Evolutionary conservation across 2,113 vertebrate species (phyloP).

Genomic region (Bubo scandiacus): DNA sequence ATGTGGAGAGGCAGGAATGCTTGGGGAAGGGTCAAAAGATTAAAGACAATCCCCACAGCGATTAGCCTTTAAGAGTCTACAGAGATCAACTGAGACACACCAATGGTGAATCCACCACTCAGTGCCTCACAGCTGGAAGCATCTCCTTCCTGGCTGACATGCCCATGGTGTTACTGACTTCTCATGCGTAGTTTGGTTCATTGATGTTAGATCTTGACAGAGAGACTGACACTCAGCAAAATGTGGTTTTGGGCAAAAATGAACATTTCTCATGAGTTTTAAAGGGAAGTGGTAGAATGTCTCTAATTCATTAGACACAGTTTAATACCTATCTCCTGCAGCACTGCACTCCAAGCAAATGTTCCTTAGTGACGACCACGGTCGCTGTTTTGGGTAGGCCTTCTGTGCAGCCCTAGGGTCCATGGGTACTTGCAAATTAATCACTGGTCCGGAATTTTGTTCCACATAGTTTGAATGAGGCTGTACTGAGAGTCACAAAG

Average conservation of each 20-base stretch:
- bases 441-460: not conserved
- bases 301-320: not conserved
- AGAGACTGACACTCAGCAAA: not conserved
- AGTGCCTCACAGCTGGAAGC: not conserved
- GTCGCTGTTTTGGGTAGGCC: not conserved
- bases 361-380: not conserved
- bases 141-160: not conserved
- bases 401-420: not conserved
- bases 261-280: not conserved
- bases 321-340: not conserved
- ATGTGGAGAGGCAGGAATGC: not conserved
- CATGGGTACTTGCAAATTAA: not conserved
- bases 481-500: not conserved
- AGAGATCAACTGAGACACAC: not conserved
- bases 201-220: not conserved
- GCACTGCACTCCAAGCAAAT: not conserved
- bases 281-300: not conserved
- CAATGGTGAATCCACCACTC: not conserved
- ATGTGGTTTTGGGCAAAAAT: accelerated
- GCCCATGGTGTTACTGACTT: not conserved
- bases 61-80: not conserved
- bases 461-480: not conserved
- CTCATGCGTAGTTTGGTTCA: not conserved
- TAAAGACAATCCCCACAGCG: not conserved
- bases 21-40: not conserved